These are phyloP conservation scores for Parazoanthus darwini DNA, from an alignment of 92 coral and sea anemone species.

Conservation along the genomic window DNA sequence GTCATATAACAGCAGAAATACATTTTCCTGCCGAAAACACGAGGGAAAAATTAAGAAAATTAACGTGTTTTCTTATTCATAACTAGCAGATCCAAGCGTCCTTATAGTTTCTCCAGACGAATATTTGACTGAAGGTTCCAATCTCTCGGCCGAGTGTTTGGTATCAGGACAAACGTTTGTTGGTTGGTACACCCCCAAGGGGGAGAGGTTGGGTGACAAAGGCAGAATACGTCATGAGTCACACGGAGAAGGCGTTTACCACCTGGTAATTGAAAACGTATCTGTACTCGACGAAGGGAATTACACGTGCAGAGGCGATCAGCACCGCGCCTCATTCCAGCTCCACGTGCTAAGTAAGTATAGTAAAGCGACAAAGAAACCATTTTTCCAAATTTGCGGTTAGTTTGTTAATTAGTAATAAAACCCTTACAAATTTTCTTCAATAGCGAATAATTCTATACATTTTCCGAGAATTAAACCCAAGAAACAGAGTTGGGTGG, in stretches of 20 bases:
- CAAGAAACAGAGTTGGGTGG: too few species aligned
- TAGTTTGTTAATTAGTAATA: too few species aligned
- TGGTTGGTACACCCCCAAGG: constrained; percentile 28
- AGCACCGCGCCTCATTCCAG: background rate
- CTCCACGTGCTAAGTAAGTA: too few species aligned
- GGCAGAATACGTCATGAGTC: background rate
- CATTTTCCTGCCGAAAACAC: too few species aligned
- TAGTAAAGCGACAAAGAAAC: too few species aligned
- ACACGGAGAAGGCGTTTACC: background rate
- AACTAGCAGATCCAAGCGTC: background rate
- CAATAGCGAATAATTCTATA: too few species aligned
- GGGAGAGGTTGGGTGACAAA: background rate
- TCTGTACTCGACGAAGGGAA: constrained; percentile 8
- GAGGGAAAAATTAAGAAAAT: too few species aligned
- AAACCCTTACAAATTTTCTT: too few species aligned
- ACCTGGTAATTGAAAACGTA: background rate
- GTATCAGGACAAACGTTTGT: background rate
- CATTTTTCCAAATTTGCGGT: too few species aligned
- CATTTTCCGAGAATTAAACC: too few species aligned
- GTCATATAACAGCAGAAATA: too few species aligned
- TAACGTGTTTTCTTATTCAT: too few species aligned
- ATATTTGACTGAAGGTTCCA: background rate
- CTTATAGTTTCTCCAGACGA: background rate
- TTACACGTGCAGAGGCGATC: constrained; percentile 10
- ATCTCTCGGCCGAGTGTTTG: background rate